phyloP scores from a whole-genome alignment of 2,113 vertebrate species.

The Cyprinodon tularosa region DNA sequence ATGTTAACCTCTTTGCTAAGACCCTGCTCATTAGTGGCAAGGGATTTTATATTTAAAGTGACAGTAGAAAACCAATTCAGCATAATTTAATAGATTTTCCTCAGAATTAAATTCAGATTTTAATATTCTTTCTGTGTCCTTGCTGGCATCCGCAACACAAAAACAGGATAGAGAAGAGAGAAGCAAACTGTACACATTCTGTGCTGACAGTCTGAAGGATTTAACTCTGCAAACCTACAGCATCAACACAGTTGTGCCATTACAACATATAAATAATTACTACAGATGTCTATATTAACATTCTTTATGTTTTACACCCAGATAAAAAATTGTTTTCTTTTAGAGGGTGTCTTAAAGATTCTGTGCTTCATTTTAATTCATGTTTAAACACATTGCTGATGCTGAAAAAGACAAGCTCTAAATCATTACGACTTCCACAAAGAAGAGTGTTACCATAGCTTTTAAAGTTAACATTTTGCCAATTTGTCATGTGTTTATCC shows the following conservation, averaged over 20 bases:
- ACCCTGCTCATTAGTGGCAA: constrained; percentile 2
- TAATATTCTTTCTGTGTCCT: background rate
- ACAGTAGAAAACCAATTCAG: background rate
- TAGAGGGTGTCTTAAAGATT: no score
- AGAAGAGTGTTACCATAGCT: no score
- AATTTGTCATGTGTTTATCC: no score
- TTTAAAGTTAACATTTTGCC: no score
- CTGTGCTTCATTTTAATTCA: no score
- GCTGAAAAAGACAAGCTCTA: no score
- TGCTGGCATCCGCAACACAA: background rate
- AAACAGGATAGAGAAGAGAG: background rate
- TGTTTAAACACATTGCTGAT: no score
- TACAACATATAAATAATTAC: background rate
- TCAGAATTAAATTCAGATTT: background rate
- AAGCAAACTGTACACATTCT: background rate
- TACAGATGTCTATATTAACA: no score
- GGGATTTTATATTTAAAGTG: background rate
- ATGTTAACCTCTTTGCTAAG: background rate
- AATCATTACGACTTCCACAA: no score
- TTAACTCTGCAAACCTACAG: background rate
- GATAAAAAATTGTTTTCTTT: no score
- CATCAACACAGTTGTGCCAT: no score
- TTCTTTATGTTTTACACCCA: no score
- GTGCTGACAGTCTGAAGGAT: background rate
- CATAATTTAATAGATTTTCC: background rate